Percentiles rank a stretch among this genome's conserved stretches.
Conservation (phyloP, 1,140 invertebrate species). For the Drosophila sp. region DNA sequence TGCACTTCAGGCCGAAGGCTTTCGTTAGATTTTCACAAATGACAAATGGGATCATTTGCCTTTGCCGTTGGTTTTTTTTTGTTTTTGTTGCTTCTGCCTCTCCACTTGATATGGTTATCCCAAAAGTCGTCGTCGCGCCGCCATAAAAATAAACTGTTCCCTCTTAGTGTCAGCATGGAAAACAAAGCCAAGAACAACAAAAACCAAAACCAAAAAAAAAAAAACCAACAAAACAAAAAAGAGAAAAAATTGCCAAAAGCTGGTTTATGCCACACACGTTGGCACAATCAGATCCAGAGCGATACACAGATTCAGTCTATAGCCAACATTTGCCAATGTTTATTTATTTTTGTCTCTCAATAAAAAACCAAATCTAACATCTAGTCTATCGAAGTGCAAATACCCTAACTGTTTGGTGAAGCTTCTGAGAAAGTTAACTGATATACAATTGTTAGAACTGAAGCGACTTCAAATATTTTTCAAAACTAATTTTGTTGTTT, state of each 20-base stretch:
- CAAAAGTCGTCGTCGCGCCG: conserved; percentile 6
- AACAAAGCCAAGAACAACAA: conserved; percentile 11
- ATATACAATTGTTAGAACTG: too few relatives aligned
- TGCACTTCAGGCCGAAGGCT: neutral
- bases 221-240: neutral
- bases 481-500: too few relatives aligned
- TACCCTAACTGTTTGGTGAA: neutral
- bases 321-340: conserved; percentile 12
- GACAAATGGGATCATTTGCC: conserved; percentile 13
- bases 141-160: conserved; percentile 12
- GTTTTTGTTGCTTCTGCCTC: too few relatives aligned
- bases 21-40: conserved; percentile 6
- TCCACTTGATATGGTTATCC: conserved; percentile 10
- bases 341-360: conserved; percentile 10
- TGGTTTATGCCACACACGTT: conserved; percentile 13
- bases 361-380: neutral
- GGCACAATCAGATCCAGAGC: conserved; percentile 8
- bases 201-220: neutral
- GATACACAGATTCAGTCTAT: conserved; percentile 1
- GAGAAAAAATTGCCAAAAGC: neutral
- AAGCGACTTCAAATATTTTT: too few relatives aligned
- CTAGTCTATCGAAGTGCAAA: neutral
- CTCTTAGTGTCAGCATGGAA: conserved; percentile 9
- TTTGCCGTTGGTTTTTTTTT: neutral
- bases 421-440: too few relatives aligned